Evolutionary conservation across 2,888 invertebrate species (phyloP), one percentile per base, ranked within the genome.

Genomic region (Dascillus cervinus): DNA sequence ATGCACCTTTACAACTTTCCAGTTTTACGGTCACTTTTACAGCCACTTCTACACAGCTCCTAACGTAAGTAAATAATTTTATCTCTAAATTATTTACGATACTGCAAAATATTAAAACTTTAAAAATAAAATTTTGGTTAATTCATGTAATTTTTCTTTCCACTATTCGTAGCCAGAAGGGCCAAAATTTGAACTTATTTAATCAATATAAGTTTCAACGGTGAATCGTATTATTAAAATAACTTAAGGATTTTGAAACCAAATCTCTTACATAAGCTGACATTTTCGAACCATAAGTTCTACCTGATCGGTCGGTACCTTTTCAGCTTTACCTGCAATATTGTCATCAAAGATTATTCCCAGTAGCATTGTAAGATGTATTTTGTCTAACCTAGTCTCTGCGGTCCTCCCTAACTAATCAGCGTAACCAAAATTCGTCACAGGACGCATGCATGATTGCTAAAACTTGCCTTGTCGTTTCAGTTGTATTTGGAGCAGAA

Each of bases 291-390:
- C 31, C 34, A 29, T 38, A 33, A 35, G 35, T 44, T 37, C 37
- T 40, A 40, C 43, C 34, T 38, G 34, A 28, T 31, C 42, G 40
- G 43, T 29, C n/a, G n/a, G n/a, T n/a, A n/a, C 34, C 38, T 39
- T 46, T 46, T 40, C 40, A 42, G 35, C 32, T 36, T 41, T 31
- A 39, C 37, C 33, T 32, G 22, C 28, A 13, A 30, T 31, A 44
- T 44, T 44, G 43, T 46, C 34, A 31, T 29, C 13, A 31, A 39
- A 38, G 42, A 42, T 44, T 37, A 32, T 39, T 36, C 31, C 44
- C 41, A 27, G 44, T 43, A 28, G 38, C 27, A 12, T 17, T n/a
- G n/a, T 24, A 32, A 31, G 37, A 36, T 39, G 17, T 8, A 17
- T 17, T 28, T 13, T n/a, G n/a, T n/a, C n/a, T n/a, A n/a, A n/a